These are phyloP conservation scores for Perodicticus potto DNA, from an alignment of 2,797 vertebrate species.

Conservation along the genomic window DNA sequence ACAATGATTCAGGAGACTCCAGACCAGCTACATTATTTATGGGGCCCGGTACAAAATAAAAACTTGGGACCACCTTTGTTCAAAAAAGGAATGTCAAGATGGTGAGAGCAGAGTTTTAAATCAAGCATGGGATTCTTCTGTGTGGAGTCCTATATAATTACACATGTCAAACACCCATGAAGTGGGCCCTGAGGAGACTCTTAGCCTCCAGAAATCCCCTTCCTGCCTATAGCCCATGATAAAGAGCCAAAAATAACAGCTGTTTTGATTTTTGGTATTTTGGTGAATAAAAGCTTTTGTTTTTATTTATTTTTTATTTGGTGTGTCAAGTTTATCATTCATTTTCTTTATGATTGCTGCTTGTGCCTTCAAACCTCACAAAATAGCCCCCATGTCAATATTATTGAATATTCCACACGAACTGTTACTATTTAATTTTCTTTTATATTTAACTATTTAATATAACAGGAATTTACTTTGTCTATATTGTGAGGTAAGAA, in stretches of 20 bases:
- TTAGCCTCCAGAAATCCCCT: background rate
- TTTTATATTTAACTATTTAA: background rate
- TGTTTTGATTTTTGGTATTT: constrained; percentile 40
- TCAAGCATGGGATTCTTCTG: background rate
- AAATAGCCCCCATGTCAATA: background rate
- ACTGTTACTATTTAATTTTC: background rate
- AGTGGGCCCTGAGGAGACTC: background rate
- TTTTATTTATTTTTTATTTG: background rate
- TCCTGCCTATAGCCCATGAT: background rate
- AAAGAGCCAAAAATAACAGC: background rate
- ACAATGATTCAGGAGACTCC: background rate
- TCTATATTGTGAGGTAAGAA: background rate
- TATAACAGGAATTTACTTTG: background rate
- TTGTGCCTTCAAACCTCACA: background rate
- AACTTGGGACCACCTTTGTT: background rate
- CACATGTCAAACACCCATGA: background rate
- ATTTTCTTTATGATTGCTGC: constrained; percentile 56
- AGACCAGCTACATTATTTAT: background rate
- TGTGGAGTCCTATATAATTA: background rate
- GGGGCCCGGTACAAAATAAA: background rate
- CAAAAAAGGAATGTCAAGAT: constrained; percentile 36
- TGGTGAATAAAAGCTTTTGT: background rate
- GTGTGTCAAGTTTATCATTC: background rate
- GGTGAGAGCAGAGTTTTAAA: background rate
- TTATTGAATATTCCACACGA: background rate